A percentile compares a stretch with the other conserved stretches of the same genome.
phyloP scores from a whole-genome alignment of 2,888 invertebrate species.

The Schrankia costaestrigalis region DNA sequence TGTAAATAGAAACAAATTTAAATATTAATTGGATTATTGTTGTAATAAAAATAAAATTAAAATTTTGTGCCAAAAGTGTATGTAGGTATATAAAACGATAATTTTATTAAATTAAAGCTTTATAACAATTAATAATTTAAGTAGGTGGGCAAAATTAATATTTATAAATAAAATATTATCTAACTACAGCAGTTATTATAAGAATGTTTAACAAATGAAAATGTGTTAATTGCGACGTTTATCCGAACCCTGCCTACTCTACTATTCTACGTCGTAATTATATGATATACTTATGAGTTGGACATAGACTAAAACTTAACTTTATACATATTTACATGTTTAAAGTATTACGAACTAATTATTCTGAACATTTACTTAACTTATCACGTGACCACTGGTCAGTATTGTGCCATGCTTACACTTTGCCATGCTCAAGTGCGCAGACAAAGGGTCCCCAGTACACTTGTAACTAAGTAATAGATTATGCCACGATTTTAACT shows the following conservation, averaged over 20 bases:
- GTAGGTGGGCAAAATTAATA: neutral
- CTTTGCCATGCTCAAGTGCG: too few relatives aligned
- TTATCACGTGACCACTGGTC: too few relatives aligned
- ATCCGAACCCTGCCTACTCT: constrained; percentile 22
- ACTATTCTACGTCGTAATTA: constrained; percentile 9
- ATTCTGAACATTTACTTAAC: neutral
- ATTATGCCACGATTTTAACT: too few relatives aligned
- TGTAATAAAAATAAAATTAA: constrained; percentile 5
- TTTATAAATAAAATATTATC: constrained; percentile 3
- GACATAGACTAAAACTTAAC: constrained; percentile 9
- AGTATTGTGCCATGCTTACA: too few relatives aligned
- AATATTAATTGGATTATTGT: constrained; percentile 2
- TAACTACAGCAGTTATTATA: constrained; percentile 53
- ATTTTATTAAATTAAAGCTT: constrained; percentile 2
- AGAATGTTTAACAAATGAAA: constrained; percentile 55
- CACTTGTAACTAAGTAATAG: too few relatives aligned
- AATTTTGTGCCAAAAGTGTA: constrained; percentile 2
- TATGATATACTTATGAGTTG: too few relatives aligned
- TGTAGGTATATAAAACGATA: neutral
- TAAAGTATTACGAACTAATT: neutral
- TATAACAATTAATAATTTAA: neutral
- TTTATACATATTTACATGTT: constrained; percentile 27
- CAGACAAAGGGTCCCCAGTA: too few relatives aligned
- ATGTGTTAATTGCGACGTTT: constrained; percentile 20
- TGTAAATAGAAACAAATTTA: neutral